These are phyloP conservation scores for Heloderma charlesbogerti DNA, from an alignment of 2,113 vertebrate genomes.

Conservation along the genomic window DNA sequence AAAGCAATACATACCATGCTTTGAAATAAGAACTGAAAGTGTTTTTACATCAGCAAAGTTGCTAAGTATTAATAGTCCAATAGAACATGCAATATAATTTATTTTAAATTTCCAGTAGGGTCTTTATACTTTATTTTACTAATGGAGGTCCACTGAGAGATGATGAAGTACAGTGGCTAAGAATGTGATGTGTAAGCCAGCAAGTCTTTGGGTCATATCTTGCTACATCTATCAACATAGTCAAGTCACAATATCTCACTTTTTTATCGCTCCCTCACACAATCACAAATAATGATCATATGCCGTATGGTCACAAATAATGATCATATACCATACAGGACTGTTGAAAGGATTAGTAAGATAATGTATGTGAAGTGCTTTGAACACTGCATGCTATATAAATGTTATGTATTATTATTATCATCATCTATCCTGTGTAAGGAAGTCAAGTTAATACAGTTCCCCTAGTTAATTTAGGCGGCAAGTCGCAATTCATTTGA, in stretches of 20 bases:
- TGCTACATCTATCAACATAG: background rate
- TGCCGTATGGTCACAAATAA: background rate
- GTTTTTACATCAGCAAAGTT: background rate
- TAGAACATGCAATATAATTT: background rate
- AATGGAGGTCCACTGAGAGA: background rate
- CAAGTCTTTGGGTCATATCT: background rate
- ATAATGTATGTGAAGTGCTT: background rate
- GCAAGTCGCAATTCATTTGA: background rate
- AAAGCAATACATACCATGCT: background rate
- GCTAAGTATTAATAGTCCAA: background rate
- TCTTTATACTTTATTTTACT: background rate
- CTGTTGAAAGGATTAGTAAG: background rate
- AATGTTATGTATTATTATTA: background rate
- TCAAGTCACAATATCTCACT: background rate
- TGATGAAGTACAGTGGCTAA: background rate
- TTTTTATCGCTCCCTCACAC: background rate
- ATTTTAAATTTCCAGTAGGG: background rate
- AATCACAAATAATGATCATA: background rate
- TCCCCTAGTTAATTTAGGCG: background rate
- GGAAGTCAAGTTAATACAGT: background rate
- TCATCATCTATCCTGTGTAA: background rate
- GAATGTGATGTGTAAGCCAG: background rate
- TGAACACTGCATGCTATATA: background rate
- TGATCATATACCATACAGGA: background rate
- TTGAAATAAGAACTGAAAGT: background rate